Evolutionary conservation across 2,797 vertebrate genomes (phyloP).

Genomic region (Peromyscus eremicus): DNA sequence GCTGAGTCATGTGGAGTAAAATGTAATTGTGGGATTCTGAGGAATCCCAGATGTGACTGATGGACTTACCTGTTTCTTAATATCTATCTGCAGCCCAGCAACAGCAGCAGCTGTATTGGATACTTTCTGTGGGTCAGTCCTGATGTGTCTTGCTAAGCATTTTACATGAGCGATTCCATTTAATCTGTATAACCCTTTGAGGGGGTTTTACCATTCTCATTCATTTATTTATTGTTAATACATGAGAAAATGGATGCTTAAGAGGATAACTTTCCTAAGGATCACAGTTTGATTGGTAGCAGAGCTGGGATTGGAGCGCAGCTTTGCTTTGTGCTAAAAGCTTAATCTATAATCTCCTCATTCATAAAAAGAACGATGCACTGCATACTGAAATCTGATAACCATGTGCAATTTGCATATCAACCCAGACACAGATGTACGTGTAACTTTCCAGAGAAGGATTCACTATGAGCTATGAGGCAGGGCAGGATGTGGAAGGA

Average conservation of each 20-base stretch:
- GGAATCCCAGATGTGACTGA: rapidly evolving
- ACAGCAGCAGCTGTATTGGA: background rate
- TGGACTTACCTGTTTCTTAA: background rate
- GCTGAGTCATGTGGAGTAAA: background rate
- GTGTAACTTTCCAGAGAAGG: background rate
- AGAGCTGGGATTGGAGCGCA: background rate
- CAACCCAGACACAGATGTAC: background rate
- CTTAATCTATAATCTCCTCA: conserved; percentile 25
- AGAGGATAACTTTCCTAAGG: conserved; percentile 1
- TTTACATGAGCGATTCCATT: conserved; percentile 10
- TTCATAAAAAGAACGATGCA: background rate
- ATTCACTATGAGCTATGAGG: background rate
- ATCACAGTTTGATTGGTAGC: background rate
- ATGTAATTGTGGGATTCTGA: too few relatives aligned
- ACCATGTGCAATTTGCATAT: background rate
- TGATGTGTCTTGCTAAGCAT: background rate
- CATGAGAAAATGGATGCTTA: conserved; percentile 1
- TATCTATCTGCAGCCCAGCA: rapidly evolving
- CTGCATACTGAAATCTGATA: background rate
- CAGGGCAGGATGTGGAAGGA: background rate
- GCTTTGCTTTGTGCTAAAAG: background rate
- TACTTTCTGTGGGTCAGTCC: background rate
- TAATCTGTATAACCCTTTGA: background rate
- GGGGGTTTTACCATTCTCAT: background rate
- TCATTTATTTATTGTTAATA: conserved; percentile 37